Evolutionary conservation across 1,140 invertebrate species (phyloP).

Genomic region (Pseudomyrmex cubaensis): DNA sequence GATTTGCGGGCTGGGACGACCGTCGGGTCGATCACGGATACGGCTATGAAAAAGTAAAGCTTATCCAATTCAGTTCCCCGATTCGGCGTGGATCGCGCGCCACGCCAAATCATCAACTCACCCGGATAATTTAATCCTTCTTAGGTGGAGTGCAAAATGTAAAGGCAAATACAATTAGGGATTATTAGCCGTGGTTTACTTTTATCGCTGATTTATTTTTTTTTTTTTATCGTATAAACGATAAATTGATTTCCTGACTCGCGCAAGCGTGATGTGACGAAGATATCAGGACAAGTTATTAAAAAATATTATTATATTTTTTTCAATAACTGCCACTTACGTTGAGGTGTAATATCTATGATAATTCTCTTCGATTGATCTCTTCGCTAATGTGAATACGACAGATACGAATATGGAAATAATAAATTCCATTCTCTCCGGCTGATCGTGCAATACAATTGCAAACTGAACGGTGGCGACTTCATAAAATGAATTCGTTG

Average conservation of each 20-base stretch:
- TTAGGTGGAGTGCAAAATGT: conserved; percentile 26
- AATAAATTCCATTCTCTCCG: conserved; percentile 42
- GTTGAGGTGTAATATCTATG: conserved; percentile 26
- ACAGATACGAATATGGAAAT: conserved; percentile 51
- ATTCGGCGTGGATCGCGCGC: conserved; percentile 25
- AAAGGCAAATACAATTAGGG: background rate
- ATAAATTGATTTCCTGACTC: conserved; percentile 29
- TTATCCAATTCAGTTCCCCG: conserved; percentile 54
- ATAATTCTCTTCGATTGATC: conserved; percentile 41
- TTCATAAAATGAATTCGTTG: conserved; percentile 53
- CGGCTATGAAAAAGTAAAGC: conserved; percentile 62
- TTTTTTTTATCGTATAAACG: too few species aligned
- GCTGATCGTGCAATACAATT: conserved; percentile 38
- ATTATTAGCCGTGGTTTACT: background rate
- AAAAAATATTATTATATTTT: conserved; percentile 32
- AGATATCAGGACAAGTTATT: conserved; percentile 1
- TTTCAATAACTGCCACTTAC: too few species aligned
- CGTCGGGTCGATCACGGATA: conserved; percentile 54
- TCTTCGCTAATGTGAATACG: conserved; percentile 44
- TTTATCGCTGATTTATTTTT: too few species aligned
- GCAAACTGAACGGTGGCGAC: conserved; percentile 38
- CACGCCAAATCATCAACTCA: conserved; percentile 31
- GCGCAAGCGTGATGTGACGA: background rate
- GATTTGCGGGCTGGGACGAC: conserved; percentile 60
- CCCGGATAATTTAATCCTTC: conserved; percentile 48